Evolutionary conservation across 2,888 invertebrate species (phyloP).

Genomic region (Acholoe squamosa): DNA sequence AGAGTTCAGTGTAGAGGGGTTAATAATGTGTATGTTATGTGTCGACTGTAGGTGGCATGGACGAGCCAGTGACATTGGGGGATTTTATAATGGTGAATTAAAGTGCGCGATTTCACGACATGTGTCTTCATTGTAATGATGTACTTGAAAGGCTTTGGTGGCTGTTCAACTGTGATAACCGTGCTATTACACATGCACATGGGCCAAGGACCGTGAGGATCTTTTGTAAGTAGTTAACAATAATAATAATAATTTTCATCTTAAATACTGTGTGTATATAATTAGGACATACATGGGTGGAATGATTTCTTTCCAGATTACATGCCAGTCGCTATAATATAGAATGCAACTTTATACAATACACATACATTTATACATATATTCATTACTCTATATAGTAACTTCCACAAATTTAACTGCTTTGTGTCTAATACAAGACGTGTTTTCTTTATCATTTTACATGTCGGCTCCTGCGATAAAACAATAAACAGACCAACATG

Average conservation of each 20-base stretch:
- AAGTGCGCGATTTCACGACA: not conserved
- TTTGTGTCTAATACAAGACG: too few species aligned
- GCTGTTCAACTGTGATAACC: not conserved
- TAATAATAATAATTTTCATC: not conserved
- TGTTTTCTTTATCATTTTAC: too few species aligned
- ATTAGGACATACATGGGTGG: not conserved
- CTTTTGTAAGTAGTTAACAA: too few species aligned
- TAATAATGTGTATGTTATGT: conserved; percentile 8
- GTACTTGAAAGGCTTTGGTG: not conserved
- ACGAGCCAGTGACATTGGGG: conserved; percentile 5
- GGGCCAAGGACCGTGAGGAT: too few species aligned
- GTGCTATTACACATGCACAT: too few species aligned
- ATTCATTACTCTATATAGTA: too few species aligned
- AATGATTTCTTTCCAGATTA: not conserved
- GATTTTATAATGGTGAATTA: conserved; percentile 2
- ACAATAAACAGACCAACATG: too few species aligned
- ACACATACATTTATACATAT: too few species aligned
- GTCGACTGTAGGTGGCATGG: not conserved
- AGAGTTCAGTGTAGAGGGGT: not conserved
- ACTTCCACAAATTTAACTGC: too few species aligned
- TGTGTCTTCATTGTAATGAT: not conserved
- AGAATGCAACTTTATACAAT: not conserved
- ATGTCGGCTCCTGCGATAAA: too few species aligned
- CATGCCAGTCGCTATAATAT: not conserved
- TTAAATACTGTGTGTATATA: conserved; percentile 12